These are phyloP conservation scores for Nemapogon koenigi DNA, from an alignment of 2,888 invertebrate species.

Conservation along the genomic window DNA sequence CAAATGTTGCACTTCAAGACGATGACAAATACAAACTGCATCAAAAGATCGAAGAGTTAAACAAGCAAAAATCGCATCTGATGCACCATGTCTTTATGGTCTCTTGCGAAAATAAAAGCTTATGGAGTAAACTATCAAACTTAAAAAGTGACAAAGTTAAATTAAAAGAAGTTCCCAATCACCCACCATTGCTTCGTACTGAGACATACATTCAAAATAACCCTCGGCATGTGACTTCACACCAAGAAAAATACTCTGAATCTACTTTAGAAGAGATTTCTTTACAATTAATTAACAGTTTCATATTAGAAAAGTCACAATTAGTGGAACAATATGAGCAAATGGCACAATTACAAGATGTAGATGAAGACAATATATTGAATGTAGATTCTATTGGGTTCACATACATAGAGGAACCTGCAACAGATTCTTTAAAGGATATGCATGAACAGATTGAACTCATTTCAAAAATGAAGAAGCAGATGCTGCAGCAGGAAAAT, in stretches of 20 bases:
- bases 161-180: constrained; percentile 30
- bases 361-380: constrained; percentile 44
- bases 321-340: constrained; percentile 72
- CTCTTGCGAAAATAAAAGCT: constrained; percentile 78
- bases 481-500: constrained; percentile 67
- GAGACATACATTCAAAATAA: constrained; percentile 75
- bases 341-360: constrained; percentile 69
- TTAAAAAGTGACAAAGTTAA: constrained; percentile 29
- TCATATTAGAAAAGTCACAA: constrained; percentile 72
- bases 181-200: constrained; percentile 36
- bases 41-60: constrained; percentile 71
- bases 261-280: constrained; percentile 81
- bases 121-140: constrained; percentile 78
- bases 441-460: constrained; percentile 70
- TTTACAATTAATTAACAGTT: constrained; percentile 71
- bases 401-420: constrained; percentile 65
- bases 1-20: constrained; percentile 37
- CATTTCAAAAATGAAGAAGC: constrained; percentile 67
- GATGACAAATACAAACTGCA: constrained; percentile 60
- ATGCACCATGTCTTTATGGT: constrained; percentile 82
- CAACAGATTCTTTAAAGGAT: constrained; percentile 68
- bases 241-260: constrained; percentile 60
- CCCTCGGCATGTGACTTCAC: constrained; percentile 64
- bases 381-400: constrained; percentile 70
- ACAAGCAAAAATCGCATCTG: constrained; percentile 77